A percentile compares a stretch with the other conserved stretches of the same genome.
Evolutionary conservation across 2,113 vertebrate species (phyloP).

Genomic region (Hymenochirus boettgeri): DNA sequence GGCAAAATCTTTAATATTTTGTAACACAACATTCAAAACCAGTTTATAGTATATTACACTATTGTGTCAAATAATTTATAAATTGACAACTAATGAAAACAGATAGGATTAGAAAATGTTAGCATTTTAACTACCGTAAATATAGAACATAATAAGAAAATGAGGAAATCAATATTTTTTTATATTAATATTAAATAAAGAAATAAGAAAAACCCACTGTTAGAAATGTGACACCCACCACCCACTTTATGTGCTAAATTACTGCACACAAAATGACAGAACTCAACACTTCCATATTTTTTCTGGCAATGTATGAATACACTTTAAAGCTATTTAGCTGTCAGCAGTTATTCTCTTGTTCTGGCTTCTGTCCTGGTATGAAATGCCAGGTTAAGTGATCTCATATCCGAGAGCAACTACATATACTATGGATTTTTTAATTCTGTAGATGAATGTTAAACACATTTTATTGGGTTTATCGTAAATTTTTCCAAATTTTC

Average conservation of each 20-base stretch:
- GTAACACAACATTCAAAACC: no score
- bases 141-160: no score
- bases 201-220: no score
- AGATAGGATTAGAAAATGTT: no score
- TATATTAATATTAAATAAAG: no score
- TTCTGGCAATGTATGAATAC: slow-evolving; percentile 10
- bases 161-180: no score
- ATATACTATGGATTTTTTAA: slow-evolving; percentile 32
- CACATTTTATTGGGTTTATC: slow-evolving; percentile 37
- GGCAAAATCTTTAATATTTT: no score
- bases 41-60: no score
- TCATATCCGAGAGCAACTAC: slow-evolving; percentile 36
- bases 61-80: no score
- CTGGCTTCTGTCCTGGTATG: slow-evolving; percentile 19
- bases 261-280: slow-evolving; percentile 1
- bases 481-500: no score
- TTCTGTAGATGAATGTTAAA: slow-evolving; percentile 30
- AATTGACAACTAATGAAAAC: no score
- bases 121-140: no score
- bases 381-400: slow-evolving; percentile 35
- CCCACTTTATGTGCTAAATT: background rate
- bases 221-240: background rate
- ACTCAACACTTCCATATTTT: slow-evolving; percentile 5
- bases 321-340: slow-evolving; percentile 7
- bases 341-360: slow-evolving; percentile 12